Conservation (phyloP, 1,140 invertebrate genomes). For the Rhyacophila brunnea region DNA sequence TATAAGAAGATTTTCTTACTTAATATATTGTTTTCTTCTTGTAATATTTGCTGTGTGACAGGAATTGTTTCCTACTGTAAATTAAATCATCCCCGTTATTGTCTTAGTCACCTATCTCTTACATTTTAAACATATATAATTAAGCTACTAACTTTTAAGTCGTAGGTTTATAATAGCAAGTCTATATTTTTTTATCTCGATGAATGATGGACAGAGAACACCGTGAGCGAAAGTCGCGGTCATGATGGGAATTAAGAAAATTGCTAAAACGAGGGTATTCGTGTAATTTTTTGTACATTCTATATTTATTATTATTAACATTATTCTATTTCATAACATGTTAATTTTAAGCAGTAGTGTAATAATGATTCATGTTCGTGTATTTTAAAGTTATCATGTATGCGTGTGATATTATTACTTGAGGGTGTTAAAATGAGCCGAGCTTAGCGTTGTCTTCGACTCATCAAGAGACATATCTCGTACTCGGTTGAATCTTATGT, state of each 20-base stretch:
- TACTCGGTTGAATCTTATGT: too few species aligned
- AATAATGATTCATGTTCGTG: constrained; percentile 10
- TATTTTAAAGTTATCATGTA: constrained; percentile 23
- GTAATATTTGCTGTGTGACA: too few species aligned
- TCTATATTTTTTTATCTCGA: constrained; percentile 34
- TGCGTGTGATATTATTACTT: constrained; percentile 30
- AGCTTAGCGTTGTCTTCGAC: too few species aligned
- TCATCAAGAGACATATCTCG: too few species aligned
- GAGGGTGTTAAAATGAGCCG: too few species aligned
- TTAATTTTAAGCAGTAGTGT: not conserved
- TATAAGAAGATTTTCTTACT: too few species aligned
- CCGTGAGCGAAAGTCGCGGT: not conserved
- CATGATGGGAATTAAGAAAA: not conserved
- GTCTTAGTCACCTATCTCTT: too few species aligned
- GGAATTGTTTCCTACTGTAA: too few species aligned
- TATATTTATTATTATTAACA: not conserved
- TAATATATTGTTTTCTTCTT: too few species aligned
- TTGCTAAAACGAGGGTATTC: constrained; percentile 9
- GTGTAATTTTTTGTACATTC: constrained; percentile 4
- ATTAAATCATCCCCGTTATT: too few species aligned
- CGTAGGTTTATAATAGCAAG: constrained; percentile 16
- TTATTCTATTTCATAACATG: not conserved
- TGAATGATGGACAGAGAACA: not conserved
- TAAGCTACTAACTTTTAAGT: constrained; percentile 1
- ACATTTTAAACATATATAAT: too few species aligned